Conservation (phyloP, 2,888 invertebrate genomes). For the Mythimna vitellina region DNA sequence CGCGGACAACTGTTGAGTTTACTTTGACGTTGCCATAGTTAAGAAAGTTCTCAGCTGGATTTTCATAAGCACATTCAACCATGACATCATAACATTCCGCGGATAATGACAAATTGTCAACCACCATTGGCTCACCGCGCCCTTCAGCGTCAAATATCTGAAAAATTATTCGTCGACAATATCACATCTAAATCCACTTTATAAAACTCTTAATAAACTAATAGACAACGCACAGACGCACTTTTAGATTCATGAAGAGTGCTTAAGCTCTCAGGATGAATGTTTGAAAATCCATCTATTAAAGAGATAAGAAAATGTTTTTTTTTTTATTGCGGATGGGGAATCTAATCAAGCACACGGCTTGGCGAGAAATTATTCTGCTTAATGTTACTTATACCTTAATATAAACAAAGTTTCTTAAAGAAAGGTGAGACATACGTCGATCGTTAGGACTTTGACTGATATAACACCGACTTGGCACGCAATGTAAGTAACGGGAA, state of each 20-base stretch:
- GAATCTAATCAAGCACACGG: not conserved
- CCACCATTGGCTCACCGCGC: constrained; percentile 84
- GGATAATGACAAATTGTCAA: constrained; percentile 82
- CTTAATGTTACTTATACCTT: not conserved
- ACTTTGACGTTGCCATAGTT: constrained; percentile 91
- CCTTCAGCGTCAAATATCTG: constrained; percentile 86
- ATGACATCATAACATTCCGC: constrained; percentile 92
- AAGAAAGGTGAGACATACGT: constrained; percentile 77
- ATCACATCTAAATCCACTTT: not conserved
- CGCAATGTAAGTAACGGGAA: constrained; percentile 88
- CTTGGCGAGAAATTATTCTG: not conserved
- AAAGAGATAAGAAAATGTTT: too few relatives aligned
- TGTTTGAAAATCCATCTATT: too few relatives aligned
- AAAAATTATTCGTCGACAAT: constrained; percentile 45
- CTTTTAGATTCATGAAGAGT: too few relatives aligned
- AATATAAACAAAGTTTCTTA: not conserved
- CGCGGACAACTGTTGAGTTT: constrained; percentile 81
- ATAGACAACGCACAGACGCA: too few relatives aligned
- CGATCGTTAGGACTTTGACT: constrained; percentile 80
- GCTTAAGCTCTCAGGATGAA: too few relatives aligned
- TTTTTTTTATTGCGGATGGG: not conserved
- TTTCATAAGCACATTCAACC: constrained; percentile 88
- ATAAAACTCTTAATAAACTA: not conserved
- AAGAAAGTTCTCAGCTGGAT: constrained; percentile 82
- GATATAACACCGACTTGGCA: constrained; percentile 82